phyloP scores from a whole-genome alignment of 2,888 invertebrate genomes.

The Caenorhabditis doughertyi region DNA sequence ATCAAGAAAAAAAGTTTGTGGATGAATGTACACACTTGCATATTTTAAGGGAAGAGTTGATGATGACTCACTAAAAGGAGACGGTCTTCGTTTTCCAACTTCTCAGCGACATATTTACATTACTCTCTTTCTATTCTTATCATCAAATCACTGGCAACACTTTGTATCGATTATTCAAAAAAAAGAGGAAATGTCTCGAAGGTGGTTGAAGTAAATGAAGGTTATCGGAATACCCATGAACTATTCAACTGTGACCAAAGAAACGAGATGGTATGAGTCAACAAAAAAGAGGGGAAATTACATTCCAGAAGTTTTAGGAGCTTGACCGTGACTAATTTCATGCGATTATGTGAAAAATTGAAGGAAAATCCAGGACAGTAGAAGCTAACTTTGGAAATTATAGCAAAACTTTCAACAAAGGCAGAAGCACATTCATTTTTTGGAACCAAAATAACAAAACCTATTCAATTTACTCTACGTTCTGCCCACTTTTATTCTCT shows the following conservation, averaged over 20 bases:
- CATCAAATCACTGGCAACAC: conserved; percentile 21
- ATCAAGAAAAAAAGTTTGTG: neutral
- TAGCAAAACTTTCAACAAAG: too few species aligned
- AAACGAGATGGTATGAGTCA: conserved; percentile 12
- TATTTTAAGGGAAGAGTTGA: neutral
- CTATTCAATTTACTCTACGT: neutral
- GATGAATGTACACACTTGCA: neutral
- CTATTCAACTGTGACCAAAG: conserved; percentile 20
- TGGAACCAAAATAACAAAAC: neutral
- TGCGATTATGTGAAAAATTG: too few species aligned
- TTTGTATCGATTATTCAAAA: conserved; percentile 48
- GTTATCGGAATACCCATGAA: conserved; percentile 20
- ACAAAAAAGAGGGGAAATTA: conserved; percentile 7
- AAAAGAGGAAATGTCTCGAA: neutral
- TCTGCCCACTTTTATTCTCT: neutral
- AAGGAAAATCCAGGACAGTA: too few species aligned
- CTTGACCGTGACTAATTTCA: neutral
- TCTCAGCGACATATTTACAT: conserved; percentile 36
- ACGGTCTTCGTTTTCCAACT: neutral
- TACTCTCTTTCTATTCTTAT: conserved; percentile 34
- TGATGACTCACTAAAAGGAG: neutral
- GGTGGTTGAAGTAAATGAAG: neutral
- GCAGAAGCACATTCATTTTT: too few species aligned
- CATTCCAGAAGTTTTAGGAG: neutral
- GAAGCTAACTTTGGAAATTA: too few species aligned